These are phyloP conservation scores for Reinhardtius hippoglossoides DNA, from an alignment of 2,113 vertebrate genomes.

Conservation along the genomic window DNA sequence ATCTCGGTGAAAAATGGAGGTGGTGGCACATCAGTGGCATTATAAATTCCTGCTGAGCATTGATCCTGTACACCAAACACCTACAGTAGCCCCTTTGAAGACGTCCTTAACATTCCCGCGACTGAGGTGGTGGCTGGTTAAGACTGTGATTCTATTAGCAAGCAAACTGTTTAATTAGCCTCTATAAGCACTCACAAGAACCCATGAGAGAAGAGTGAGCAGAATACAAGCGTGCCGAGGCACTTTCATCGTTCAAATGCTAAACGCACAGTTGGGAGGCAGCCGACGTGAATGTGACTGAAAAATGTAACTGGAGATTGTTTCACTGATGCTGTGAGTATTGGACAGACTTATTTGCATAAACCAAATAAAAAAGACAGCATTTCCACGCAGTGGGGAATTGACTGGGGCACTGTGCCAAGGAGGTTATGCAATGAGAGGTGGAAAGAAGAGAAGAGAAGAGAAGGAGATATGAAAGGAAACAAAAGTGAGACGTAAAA, in stretches of 20 bases:
- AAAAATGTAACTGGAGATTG: slow-evolving; percentile 51
- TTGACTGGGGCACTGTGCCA: slow-evolving; percentile 66
- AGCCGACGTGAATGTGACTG: slow-evolving; percentile 39
- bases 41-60: slow-evolving; percentile 68
- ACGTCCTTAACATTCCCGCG: slow-evolving; percentile 53
- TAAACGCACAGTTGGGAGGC: slow-evolving; percentile 54
- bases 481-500: neutral
- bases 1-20: slow-evolving; percentile 73
- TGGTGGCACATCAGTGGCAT: slow-evolving; percentile 71
- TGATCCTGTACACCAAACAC: slow-evolving; percentile 58
- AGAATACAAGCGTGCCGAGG: slow-evolving; percentile 48
- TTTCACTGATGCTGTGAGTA: slow-evolving; percentile 50
- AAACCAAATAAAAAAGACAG: slow-evolving; percentile 67
- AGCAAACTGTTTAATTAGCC: slow-evolving; percentile 75
- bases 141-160: slow-evolving; percentile 67
- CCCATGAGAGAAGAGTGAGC: slow-evolving; percentile 50
- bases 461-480: slow-evolving; percentile 15
- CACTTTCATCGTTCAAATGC: slow-evolving; percentile 54
- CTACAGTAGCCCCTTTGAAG: slow-evolving; percentile 64
- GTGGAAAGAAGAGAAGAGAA: slow-evolving; percentile 49
- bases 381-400: slow-evolving; percentile 69
- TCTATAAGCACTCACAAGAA: slow-evolving; percentile 68
- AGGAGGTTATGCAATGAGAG: slow-evolving; percentile 73
- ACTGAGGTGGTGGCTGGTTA: slow-evolving; percentile 57
- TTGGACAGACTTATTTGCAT: slow-evolving; percentile 67